A percentile compares a stretch with the other conserved stretches of the same genome.
Conservation (phyloP, 2,113 vertebrate genomes). For the Lethenteron reissneri region DNA sequence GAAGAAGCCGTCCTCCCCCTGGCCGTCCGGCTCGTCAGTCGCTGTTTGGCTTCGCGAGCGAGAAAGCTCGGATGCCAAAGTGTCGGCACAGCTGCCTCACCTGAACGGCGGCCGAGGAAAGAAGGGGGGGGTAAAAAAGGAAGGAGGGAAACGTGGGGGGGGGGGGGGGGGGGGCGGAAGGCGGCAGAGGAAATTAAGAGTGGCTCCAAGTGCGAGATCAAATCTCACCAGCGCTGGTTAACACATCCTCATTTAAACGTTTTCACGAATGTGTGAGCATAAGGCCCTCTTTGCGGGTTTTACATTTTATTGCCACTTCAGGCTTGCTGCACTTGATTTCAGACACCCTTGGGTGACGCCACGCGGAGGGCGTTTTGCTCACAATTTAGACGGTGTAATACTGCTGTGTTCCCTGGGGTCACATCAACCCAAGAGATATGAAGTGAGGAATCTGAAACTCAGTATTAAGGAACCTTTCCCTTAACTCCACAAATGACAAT, state of each 20-base stretch:
- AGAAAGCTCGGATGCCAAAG: slow-evolving; percentile 73
- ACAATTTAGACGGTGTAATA: neutral
- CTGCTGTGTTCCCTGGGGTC: too few species aligned
- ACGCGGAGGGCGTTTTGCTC: neutral
- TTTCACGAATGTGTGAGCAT: neutral
- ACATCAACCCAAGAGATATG: too few species aligned
- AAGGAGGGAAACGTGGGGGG: neutral
- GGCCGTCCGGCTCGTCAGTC: slow-evolving; percentile 50
- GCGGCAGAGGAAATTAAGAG: neutral
- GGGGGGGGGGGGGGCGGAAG: neutral
- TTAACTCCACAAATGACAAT: too few species aligned
- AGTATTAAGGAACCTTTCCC: too few species aligned
- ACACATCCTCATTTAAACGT: neutral
- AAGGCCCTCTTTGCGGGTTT: neutral
- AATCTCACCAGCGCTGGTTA: neutral
- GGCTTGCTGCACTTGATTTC: neutral
- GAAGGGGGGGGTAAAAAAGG: neutral
- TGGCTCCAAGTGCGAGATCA: neutral
- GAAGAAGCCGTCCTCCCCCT: too few species aligned
- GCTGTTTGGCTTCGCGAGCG: slow-evolving; percentile 48
- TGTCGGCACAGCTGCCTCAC: slow-evolving; percentile 70
- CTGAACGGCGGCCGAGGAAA: slow-evolving; percentile 17
- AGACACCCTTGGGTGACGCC: neutral
- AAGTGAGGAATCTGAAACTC: too few species aligned
- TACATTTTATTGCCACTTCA: too few species aligned